Evolutionary conservation across 2,797 vertebrate genomes (phyloP), one percentile per base, ranked within the genome.

Genomic region (Adelosebastes latens): DNA sequence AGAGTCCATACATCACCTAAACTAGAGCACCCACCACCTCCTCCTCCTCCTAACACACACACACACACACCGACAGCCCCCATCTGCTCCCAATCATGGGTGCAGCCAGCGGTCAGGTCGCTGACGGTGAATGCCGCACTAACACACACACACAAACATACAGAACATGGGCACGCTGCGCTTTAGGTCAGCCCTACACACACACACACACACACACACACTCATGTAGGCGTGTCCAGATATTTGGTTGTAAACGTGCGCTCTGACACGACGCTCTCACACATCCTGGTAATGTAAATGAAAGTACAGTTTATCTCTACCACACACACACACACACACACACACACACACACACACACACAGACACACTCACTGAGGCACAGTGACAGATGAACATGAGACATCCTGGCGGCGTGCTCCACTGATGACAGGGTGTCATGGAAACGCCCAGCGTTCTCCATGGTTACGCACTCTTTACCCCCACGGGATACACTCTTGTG

Each of bases 21-120:
- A 95, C 91, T 88, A 91, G 94, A 95, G 87, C 90, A 72, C 58
- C 61, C 84, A 56, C 77, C 81, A 46, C 69, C 60, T 49, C 65
- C 56, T 24, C 56, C 36, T 52, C 6, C 74, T 53, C 13, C 69
- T 42, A 14, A 7, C 39, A 31, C 29, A 31, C 29, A 76, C 72
- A 67, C 77, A 58, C 75, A 79, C 81, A 75, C 79, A 49, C 63
- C 34, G 81, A 92, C 92, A 92, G 93, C 87, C 91, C 82, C 93
- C 94, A 96, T 95, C 95, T 96, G 95, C 93, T 95, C 93, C 91
- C 87, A 94, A 96, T 96, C 94, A 94, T 78, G 89, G 92, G 95
- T 94, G 94, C 95, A 95, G 88, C 92, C 94, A 95, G 93, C 90
- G 94, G 95, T 95, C 95, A 95, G 91, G 88, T 88, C 85, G 56